These are phyloP conservation scores for Diplolepis rosae DNA, from an alignment of 2,888 invertebrate genomes.

Conservation along the genomic window DNA sequence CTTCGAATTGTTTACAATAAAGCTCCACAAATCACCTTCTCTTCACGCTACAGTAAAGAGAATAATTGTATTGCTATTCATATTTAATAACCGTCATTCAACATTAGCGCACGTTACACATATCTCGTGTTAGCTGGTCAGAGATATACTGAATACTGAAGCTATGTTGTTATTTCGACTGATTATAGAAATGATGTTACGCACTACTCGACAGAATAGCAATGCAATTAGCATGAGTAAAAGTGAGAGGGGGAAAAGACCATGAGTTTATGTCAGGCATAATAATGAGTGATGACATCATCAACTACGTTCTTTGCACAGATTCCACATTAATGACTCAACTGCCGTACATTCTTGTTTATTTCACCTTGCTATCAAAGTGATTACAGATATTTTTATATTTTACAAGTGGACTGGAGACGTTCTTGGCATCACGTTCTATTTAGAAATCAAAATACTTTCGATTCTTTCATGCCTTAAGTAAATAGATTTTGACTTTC, in stretches of 20 bases:
- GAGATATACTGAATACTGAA: slow-evolving; percentile 48
- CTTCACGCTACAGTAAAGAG: background rate
- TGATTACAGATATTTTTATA: slow-evolving; percentile 5
- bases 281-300: slow-evolving; percentile 72
- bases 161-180: slow-evolving; percentile 60
- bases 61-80: background rate
- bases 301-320: slow-evolving; percentile 66
- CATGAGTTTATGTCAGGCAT: slow-evolving; percentile 67
- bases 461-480: background rate
- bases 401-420: background rate
- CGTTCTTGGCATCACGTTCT: background rate
- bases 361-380: slow-evolving; percentile 29
- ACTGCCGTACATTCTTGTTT: slow-evolving; percentile 45
- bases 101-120: background rate
- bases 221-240: slow-evolving; percentile 52
- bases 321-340: slow-evolving; percentile 71
- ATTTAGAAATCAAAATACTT: background rate
- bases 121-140: slow-evolving; percentile 7
- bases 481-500: slow-evolving; percentile 8
- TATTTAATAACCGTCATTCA: slow-evolving; percentile 8
- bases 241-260: slow-evolving; percentile 44
- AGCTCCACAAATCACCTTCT: background rate
- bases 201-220: slow-evolving; percentile 45
- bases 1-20: background rate
- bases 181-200: slow-evolving; percentile 60